Evolutionary conservation across 2,113 vertebrate species (phyloP).

Genomic region (Sitta europaea): DNA sequence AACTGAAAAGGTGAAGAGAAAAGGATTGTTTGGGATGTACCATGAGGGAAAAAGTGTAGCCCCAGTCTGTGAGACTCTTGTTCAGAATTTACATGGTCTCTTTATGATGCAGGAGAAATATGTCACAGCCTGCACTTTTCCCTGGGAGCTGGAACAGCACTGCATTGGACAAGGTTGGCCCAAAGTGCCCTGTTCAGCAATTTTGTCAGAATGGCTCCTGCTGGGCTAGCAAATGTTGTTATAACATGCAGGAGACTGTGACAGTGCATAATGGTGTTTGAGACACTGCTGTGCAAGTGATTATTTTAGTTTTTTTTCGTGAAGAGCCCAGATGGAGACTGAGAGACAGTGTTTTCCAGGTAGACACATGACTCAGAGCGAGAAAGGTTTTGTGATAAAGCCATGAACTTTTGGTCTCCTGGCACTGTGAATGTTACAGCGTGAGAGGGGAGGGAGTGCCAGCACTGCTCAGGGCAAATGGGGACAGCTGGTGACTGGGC

Average conservation of each 20-base stretch:
- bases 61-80: background rate
- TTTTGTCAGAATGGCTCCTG: background rate
- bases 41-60: background rate
- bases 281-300: conserved; percentile 4
- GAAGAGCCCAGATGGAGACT: background rate
- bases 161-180: background rate
- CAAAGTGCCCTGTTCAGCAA: background rate
- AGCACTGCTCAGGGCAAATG: background rate
- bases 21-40: background rate
- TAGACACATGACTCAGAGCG: background rate
- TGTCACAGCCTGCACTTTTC: background rate
- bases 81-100: background rate
- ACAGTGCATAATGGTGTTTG: background rate
- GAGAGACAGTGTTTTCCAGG: background rate
- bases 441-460: background rate
- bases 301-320: background rate
- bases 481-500: background rate
- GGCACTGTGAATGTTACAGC: background rate
- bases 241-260: background rate
- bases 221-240: conserved; percentile 32
- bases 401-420: background rate
- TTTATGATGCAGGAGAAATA: background rate
- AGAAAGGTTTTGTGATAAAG: background rate
- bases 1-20: background rate
- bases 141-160: background rate